Conservation (phyloP, 2,797 vertebrate genomes). For the Trachops cirrhosus region DNA sequence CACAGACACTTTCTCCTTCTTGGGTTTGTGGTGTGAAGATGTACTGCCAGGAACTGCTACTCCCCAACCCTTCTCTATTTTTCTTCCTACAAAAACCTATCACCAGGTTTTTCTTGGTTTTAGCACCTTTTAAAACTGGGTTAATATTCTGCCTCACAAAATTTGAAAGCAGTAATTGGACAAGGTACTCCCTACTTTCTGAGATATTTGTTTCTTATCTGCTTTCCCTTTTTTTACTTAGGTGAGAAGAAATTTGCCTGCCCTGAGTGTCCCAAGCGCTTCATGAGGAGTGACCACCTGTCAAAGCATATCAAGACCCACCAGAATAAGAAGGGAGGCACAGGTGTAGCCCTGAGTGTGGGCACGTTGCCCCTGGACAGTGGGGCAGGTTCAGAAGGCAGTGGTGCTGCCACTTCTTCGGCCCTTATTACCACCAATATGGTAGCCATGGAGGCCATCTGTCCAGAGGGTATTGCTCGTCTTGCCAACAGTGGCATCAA, state of each 20-base stretch:
- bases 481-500: conserved; percentile 93
- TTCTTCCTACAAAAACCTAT: background rate
- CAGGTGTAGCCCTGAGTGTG: conserved; percentile 78
- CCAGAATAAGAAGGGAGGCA: conserved; percentile 90
- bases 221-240: conserved; percentile 64
- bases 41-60: background rate
- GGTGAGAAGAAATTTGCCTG: conserved; percentile 96
- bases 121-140: background rate
- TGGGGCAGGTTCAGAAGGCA: conserved; percentile 82
- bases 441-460: conserved; percentile 94
- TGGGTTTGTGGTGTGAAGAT: background rate
- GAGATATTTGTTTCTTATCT: background rate
- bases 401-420: conserved; percentile 84
- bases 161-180: background rate
- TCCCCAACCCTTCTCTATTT: background rate
- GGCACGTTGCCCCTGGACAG: conserved; percentile 85
- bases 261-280: conserved; percentile 94
- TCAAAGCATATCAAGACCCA: conserved; percentile 99
- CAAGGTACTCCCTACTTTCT: background rate
- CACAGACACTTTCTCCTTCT: background rate
- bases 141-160: background rate
- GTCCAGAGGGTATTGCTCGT: conserved; percentile 93
- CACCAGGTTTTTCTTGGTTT: background rate
- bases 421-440: conserved; percentile 90
- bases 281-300: conserved; percentile 98